Base-by-base conservation (phyloP, 2,113 vertebrate species). In the Hippocampus abdominalis region DNA sequence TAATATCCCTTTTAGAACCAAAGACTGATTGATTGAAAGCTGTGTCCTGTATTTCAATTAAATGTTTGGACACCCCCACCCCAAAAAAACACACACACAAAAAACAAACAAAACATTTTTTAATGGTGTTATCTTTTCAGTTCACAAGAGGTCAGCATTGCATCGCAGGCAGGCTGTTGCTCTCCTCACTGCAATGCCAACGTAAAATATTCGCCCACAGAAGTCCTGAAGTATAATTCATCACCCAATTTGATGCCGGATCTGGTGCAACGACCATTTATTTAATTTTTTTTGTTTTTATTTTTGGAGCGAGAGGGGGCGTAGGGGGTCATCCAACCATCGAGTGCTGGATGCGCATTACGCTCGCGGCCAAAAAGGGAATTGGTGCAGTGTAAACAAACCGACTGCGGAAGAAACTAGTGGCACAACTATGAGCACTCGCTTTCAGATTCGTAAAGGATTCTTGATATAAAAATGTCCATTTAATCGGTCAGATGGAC, bases 101-200 rank as follows among this genome's bases (percentile, higher is more conserved):
- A 16, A 44, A 12, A 12, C 15, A 15, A 42, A 64, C 25, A 10
- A 27, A n/a, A 42, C 4, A 32, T 5, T 0, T 36, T 36, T 36
- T 36, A 36, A 36, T 36, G 32, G 42, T 15, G 7, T 23, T 68
- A 12, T 54, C 9, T 12, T 54, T 40, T 39, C 10, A 29, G 63
- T 71, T 69, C 87, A 85, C 64, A 77, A 89, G 88, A 82, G 81
- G 88, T 77, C 87, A 82, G 80, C 71, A 84, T 79, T 83, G 77
- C 5, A 12, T 63, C 1, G 67, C 32, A 16, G 8, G 25, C 32
- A 71, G 11, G 27, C 57, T 77, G 63, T 60, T 78, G 57, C 48
- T 68, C 61, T 68, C 32, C 46, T 42, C n/a, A 23, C 40, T 44
- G 6, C 8, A 64, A 5, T 63, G 8, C 21, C 21, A 23, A 11